Evolutionary conservation across 2,888 invertebrate genomes (phyloP).

Genomic region (Tetropium fuscum): DNA sequence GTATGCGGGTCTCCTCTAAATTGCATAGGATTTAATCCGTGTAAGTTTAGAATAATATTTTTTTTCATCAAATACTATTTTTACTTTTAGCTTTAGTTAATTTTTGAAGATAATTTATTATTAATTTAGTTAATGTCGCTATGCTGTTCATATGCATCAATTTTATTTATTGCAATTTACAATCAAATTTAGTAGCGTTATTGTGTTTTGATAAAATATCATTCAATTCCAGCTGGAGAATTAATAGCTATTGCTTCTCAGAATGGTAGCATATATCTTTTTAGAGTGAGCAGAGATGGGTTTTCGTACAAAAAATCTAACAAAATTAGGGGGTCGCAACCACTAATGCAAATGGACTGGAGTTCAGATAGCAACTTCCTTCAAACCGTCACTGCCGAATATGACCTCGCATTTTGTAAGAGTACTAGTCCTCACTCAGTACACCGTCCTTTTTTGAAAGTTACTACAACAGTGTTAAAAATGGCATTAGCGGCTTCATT

Average conservation of each 20-base stretch:
- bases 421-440: not conserved
- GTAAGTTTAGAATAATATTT: conserved; percentile 67
- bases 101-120: no score
- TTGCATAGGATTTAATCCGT: conserved; percentile 88
- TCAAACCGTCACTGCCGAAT: conserved; percentile 91
- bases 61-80: not conserved
- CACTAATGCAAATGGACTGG: conserved; percentile 90
- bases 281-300: conserved; percentile 88
- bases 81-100: not conserved
- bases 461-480: no score
- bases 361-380: conserved; percentile 89
- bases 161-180: no score
- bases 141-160: no score
- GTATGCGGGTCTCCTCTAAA: conserved; percentile 90
- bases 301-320: conserved; percentile 92
- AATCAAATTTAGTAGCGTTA: not conserved
- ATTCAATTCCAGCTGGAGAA: conserved; percentile 78
- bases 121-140: no score
- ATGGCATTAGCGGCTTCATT: no score
- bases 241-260: conserved; percentile 91
- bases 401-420: conserved; percentile 90
- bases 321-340: conserved; percentile 88
- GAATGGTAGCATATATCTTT: conserved; percentile 87
- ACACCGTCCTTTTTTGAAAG: no score
- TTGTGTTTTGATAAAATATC: not conserved